Evolutionary conservation across 23 tunicate species (phyloP), one percentile per base, ranked within the genome.

Genomic region (Trididemnum miniatum): DNA sequence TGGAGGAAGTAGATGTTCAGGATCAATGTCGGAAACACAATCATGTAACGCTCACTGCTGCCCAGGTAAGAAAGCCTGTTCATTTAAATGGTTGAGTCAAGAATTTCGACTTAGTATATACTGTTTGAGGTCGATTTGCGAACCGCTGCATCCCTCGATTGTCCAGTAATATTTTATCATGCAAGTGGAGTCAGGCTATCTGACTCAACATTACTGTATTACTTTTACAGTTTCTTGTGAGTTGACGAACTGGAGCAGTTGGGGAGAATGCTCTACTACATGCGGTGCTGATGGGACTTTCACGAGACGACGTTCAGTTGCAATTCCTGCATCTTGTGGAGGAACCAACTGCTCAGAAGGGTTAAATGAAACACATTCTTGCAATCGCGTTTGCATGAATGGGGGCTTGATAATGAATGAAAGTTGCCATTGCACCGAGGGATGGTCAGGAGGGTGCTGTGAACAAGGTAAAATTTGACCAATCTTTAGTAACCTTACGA

Each of bases 221-320:
- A 28, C 62, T 18, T 76, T 63, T 35, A 71, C 88, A 31, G 74
- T 84, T 1, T 50, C 74, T 29, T 84, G 88, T 29, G 22, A 5
- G 4, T 84, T 81, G 88, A 49, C 39, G 31, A 28, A 24, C 5
- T 84, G 88, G 88, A 1, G 25, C 9, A 35, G 28, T 35, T 84
- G 82, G 88, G 30, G 50, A 15, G 57, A 26, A 0, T 84, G 88
- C 73, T 34, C 88, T 22, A 34, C 27, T 0, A 57, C 80, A 76
- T 76, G 80, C 22, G 80, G 64, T 44, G 33, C 20, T 12, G 12
- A 9, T 12, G 67, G 67, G 67, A 12, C 29, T 3, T 26, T 12
- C 5, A 20, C 67, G n/a, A 22, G 67, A 4, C 5, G 29, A 20
- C 23, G 67, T 12, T 12, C 67, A 20, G 67, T 62, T 22, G 23